These are phyloP conservation scores for Muntiacus reevesi DNA, from an alignment of 2,113 vertebrate species.

Conservation along the genomic window DNA sequence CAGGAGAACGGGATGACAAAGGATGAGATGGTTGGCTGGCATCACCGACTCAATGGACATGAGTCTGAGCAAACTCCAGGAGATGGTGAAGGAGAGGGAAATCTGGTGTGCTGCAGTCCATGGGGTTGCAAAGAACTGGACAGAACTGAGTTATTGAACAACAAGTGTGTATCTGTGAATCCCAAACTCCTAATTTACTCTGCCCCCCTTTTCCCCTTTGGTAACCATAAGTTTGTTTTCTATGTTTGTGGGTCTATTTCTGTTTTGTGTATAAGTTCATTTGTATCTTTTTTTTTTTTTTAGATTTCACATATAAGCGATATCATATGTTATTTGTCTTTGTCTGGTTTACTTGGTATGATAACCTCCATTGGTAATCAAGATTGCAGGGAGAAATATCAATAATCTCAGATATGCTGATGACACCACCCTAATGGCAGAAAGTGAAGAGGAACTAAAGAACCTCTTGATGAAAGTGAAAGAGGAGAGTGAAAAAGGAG, in stretches of 20 bases:
- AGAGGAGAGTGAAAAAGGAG: not conserved
- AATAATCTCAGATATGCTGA: not conserved
- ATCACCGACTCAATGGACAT: not conserved
- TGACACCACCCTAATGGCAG: not conserved
- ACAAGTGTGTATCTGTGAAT: not conserved
- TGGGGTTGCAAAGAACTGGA: not conserved
- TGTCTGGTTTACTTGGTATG: conserved; percentile 35
- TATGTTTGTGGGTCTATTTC: not conserved
- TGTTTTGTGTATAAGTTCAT: not conserved
- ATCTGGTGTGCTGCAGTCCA: not conserved
- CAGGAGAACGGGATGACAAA: not conserved
- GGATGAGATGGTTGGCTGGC: not conserved
- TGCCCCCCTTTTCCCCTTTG: not conserved
- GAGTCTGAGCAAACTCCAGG: not conserved
- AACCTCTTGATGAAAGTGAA: not conserved
- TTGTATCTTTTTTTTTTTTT: not conserved
- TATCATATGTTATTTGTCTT: not conserved
- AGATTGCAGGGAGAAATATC: not conserved
- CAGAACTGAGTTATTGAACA: not conserved
- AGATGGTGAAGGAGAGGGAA: not conserved
- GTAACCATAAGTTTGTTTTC: not conserved
- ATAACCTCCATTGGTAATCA: conserved; percentile 54
- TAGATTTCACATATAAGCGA: not conserved
- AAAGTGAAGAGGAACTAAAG: not conserved
- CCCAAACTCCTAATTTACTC: not conserved